Percentiles rank a stretch among this genome's conserved stretches.
phyloP scores from a whole-genome alignment of 2,888 invertebrate species.

The Sphaerophoria taeniata region DNA sequence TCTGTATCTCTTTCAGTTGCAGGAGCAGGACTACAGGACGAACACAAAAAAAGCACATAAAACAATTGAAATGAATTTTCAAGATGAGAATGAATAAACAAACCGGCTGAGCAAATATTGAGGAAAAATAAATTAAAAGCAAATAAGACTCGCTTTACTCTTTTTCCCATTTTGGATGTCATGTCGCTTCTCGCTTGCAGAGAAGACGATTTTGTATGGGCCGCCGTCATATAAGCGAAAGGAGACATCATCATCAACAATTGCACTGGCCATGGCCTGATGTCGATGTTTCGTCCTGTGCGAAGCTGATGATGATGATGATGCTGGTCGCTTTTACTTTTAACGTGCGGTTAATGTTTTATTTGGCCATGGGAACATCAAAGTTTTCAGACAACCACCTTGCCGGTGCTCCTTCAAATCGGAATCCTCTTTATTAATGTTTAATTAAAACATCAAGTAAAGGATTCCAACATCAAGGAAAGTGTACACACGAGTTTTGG shows the following conservation, averaged over 20 bases:
- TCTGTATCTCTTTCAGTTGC: slow-evolving; percentile 19
- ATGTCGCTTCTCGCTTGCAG: too few species aligned
- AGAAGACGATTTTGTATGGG: not conserved
- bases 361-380: slow-evolving; percentile 49
- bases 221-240: not conserved
- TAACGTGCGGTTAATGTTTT: slow-evolving; percentile 20
- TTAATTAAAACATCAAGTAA: slow-evolving; percentile 64
- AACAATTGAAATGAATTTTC: slow-evolving; percentile 74
- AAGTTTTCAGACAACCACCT: slow-evolving; percentile 32
- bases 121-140: slow-evolving; percentile 74
- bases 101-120: slow-evolving; percentile 71
- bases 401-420: slow-evolving; percentile 55
- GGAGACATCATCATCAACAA: slow-evolving; percentile 9
- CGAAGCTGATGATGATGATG: slow-evolving; percentile 23
- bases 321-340: slow-evolving; percentile 25
- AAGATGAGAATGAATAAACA: slow-evolving; percentile 72
- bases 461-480: slow-evolving; percentile 25
- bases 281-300: slow-evolving; percentile 8
- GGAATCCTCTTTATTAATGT: slow-evolving; percentile 67
- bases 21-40: not conserved
- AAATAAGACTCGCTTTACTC: slow-evolving; percentile 61
- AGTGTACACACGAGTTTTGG: not conserved
- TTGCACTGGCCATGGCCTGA: not conserved
- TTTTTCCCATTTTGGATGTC: not conserved
- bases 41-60: slow-evolving; percentile 21